phyloP scores from a whole-genome alignment of 2,113 vertebrate species.

The Gavialis gangeticus region DNA sequence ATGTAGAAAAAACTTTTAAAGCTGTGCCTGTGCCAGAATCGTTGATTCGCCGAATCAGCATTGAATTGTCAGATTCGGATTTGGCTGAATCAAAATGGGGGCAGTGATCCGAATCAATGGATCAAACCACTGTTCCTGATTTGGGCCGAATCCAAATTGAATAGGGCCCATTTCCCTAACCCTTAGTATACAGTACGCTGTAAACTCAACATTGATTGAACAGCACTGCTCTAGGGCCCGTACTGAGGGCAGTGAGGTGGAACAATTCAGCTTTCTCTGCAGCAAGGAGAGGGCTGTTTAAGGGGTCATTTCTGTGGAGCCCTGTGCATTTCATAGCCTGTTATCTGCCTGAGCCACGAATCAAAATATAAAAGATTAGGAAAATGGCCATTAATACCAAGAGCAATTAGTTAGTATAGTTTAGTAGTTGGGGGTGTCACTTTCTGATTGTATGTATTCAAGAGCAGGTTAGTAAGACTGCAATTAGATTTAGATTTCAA shows the following conservation, averaged over 20 bases:
- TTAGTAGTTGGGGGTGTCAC: not conserved
- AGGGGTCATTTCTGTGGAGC: not conserved
- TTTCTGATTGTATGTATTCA: not conserved
- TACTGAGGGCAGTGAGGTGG: not conserved
- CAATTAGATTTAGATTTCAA: slow-evolving; percentile 11
- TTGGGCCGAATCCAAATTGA: no score
- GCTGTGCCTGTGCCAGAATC: no score
- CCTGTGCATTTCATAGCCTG: not conserved
- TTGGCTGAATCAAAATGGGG: no score
- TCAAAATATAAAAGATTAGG: not conserved
- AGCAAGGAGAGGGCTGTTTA: not conserved
- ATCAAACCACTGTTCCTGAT: no score
- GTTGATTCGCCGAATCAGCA: no score
- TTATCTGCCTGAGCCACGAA: not conserved
- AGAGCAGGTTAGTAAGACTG: not conserved
- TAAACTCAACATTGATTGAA: not conserved
- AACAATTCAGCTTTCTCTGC: not conserved
- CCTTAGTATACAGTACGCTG: not conserved
- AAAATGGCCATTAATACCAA: not conserved
- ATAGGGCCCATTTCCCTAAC: no score
- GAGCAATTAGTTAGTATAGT: not conserved
- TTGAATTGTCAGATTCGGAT: no score
- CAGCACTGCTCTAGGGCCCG: not conserved
- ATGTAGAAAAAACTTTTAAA: no score
- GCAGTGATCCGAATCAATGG: no score